Base-by-base conservation (phyloP, 2,888 invertebrate genomes). In the Metellina segmentata region DNA sequence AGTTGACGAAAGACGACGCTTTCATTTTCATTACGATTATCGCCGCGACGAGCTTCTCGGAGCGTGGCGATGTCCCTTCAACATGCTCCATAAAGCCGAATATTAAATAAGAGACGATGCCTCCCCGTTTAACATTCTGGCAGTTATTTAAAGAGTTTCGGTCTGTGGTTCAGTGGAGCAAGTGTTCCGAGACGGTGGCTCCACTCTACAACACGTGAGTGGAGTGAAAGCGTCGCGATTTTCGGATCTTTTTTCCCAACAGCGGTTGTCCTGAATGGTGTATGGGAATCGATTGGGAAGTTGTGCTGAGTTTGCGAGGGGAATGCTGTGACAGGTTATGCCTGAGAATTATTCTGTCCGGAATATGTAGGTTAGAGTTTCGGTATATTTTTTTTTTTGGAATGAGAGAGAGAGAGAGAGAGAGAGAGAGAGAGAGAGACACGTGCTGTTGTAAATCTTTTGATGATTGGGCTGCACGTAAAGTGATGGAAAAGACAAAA, bases 111-210 rank as follows among this genome's bases (percentile, higher is more conserved):
- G 13, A 48, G 13, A 48, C 20, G 20, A 34, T 20, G 20, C 13
- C 51, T 13, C 53, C 69, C 77, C 78, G 16, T 86, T 86, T 71
- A 16, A 72, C 79, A 72, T 81, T 86, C 78, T 78, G 20, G 34
- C 61, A 6, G 85, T 70, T 86, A 70, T 82, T 82, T 82, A 51
- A 71, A 71, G 71, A 70, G 81, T 70, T 81, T 20, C 75, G 48
- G 78, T 52, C 11, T 48, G 16, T 71, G 52, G 51, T 72, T 79
- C 49, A n/a, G 74, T 53, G 75, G 13, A 87, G 52, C 79, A 79
- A 87, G 20, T 79, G 79, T 87, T 87, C 87, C 87, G 87, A 87
- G 34, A 79, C 79, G 71, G 16, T 75, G 87, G 13, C 9, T n/a
- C 9, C 19, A 51, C 11, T 71, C 52, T 13, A 7, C n/a, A 19